Percentiles rank a stretch among this genome's conserved stretches.
These are phyloP conservation scores for Corbicula japonica DNA, from an alignment of 2,888 invertebrate genomes.

Conservation along the genomic window DNA sequence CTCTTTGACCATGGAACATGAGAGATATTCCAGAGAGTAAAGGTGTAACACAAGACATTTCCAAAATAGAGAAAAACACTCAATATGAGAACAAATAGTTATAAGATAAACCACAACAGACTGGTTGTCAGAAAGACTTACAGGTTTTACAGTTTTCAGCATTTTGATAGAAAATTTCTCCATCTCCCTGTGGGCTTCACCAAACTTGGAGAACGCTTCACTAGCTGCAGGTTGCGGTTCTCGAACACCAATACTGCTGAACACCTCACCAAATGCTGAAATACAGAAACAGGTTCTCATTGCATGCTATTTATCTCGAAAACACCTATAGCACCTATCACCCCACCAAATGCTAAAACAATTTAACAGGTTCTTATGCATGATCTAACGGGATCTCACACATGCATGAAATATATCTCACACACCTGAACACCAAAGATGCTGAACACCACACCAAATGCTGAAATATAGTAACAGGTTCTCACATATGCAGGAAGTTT, in stretches of 20 bases:
- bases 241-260: constrained; percentile 96
- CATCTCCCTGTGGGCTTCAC: constrained; percentile 96
- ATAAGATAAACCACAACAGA: too few species aligned
- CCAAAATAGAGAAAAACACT: too few species aligned
- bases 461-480: too few species aligned
- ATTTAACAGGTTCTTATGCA: too few species aligned
- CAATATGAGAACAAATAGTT: too few species aligned
- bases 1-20: too few species aligned
- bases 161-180: constrained; percentile 96
- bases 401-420: not conserved
- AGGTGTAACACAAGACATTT: too few species aligned
- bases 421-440: not conserved
- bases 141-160: constrained; percentile 96
- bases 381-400: too few species aligned
- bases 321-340: too few species aligned
- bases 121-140: constrained; percentile 82
- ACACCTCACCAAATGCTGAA: constrained; percentile 96
- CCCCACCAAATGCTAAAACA: too few species aligned
- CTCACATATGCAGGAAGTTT: constrained; percentile 96
- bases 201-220: constrained; percentile 97
- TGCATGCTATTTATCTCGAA: too few species aligned
- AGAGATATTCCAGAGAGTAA: too few species aligned
- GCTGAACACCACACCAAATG: not conserved
- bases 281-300: constrained; percentile 44
- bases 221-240: constrained; percentile 98